These are phyloP conservation scores for Chelidonichthys spinosus DNA, from an alignment of 2,797 vertebrate species.

Conservation along the genomic window DNA sequence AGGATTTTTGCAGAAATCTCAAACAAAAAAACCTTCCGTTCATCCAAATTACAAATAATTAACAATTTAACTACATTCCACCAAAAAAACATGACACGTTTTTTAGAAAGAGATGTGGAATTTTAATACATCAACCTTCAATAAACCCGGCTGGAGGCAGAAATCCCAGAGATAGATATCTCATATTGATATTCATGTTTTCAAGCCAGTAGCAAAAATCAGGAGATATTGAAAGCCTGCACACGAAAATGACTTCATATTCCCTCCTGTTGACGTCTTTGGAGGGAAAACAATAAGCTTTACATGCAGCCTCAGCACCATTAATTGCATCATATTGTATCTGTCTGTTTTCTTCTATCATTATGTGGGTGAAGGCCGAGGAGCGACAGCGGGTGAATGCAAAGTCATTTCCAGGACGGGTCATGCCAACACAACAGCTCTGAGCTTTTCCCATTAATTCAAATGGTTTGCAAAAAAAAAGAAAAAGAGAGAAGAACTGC, in stretches of 20 bases:
- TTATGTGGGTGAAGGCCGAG: conserved; percentile 38
- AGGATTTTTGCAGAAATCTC: conserved; percentile 24
- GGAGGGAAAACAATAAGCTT: conserved; percentile 47
- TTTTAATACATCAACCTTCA: conserved; percentile 7
- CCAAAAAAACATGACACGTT: not conserved
- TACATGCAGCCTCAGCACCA: conserved; percentile 29
- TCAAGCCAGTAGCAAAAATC: conserved; percentile 24
- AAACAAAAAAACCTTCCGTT: conserved; percentile 10
- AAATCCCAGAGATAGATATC: not conserved
- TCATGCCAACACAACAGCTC: conserved; percentile 57
- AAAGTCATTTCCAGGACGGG: conserved; percentile 60
- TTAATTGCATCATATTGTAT: conserved; percentile 35
- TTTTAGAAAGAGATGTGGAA: conserved; percentile 2
- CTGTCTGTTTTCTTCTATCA: conserved; percentile 3
- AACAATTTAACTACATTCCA: not conserved
- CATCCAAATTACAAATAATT: not conserved
- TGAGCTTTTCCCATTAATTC: conserved; percentile 66
- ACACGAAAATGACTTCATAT: conserved; percentile 47
- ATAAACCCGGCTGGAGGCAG: not conserved
- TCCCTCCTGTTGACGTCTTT: conserved; percentile 33
- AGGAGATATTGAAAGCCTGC: conserved; percentile 30
- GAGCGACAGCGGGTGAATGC: conserved; percentile 35
- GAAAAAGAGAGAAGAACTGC: conserved; percentile 30
- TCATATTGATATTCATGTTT: conserved; percentile 38
- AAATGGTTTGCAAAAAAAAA: conserved; percentile 50